Percentiles rank a stretch among this genome's conserved stretches.
Conservation (phyloP, 1,140 invertebrate species). For the roundworm (Caenorhabditis elegans) region DNA sequence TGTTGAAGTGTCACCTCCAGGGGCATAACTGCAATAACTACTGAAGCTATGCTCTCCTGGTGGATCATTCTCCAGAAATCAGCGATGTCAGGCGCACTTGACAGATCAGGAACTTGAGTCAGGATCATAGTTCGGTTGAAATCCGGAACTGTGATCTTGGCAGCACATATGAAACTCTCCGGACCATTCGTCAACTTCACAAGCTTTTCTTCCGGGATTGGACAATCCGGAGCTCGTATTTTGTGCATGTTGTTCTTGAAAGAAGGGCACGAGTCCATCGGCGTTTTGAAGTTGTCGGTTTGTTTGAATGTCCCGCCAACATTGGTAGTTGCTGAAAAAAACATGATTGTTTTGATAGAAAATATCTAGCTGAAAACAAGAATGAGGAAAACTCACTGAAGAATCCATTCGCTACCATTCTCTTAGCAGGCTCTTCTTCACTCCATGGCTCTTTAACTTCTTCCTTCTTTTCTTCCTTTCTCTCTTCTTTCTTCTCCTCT, state of each 20-base stretch:
- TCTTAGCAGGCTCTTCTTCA: neutral
- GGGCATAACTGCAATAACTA: neutral
- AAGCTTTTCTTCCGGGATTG: neutral
- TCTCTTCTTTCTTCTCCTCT: too few relatives aligned
- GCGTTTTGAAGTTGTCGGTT: neutral
- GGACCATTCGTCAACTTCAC: neutral
- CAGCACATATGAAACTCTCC: neutral
- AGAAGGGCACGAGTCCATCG: neutral
- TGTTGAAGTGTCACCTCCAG: neutral
- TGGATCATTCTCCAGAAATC: slow-evolving; percentile 30
- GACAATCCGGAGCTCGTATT: neutral
- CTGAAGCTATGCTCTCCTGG: neutral
- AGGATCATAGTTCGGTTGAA: neutral
- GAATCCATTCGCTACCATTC: neutral
- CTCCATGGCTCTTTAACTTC: neutral
- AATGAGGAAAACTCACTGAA: neutral
- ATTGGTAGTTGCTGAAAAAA: neutral
- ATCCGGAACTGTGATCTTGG: neutral
- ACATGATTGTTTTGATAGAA: neutral
- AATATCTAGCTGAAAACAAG: too few relatives aligned
- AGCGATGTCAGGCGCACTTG: slow-evolving; percentile 67
- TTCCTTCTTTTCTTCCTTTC: neutral
- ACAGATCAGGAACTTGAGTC: neutral
- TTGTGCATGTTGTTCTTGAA: neutral
- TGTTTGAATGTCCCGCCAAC: neutral